Percentiles rank a stretch among this genome's conserved stretches.
Evolutionary conservation across 2,113 vertebrate genomes (phyloP).

Genomic region (Mus pahari): DNA sequence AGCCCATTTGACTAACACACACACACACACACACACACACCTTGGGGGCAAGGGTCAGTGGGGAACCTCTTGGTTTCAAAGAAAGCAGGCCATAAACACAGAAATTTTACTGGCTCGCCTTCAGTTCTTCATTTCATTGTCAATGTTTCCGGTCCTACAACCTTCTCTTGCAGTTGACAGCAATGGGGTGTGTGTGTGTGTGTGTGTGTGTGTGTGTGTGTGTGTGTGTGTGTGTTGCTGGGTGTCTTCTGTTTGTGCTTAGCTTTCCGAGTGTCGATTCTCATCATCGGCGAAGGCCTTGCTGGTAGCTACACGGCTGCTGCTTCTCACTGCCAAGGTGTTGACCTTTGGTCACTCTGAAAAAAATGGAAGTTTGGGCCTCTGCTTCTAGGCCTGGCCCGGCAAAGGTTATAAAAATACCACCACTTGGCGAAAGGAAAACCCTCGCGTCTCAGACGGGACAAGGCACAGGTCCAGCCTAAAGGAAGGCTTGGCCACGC

Average conservation of each 20-base stretch:
- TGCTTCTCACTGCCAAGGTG: not conserved
- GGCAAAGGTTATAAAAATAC: not conserved
- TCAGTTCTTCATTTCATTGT: constrained; percentile 28
- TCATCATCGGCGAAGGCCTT: not conserved
- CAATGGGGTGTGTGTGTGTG: not conserved
- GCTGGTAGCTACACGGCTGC: rapidly evolving
- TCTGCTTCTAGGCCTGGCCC: not conserved
- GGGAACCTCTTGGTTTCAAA: not conserved
- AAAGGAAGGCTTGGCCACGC: not conserved
- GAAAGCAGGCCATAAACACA: not conserved
- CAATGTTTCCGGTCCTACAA: constrained; percentile 18
- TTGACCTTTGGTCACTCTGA: not conserved
- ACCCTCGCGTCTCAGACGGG: not conserved
- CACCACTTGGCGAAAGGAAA: not conserved
- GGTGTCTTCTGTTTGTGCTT: not conserved
- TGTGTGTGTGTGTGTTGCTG: not conserved
- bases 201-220: not conserved
- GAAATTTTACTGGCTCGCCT: constrained; percentile 29
- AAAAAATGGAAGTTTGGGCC: not conserved
- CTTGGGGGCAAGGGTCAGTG: no score
- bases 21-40: no score
- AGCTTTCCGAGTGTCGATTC: not conserved
- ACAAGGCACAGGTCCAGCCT: not conserved
- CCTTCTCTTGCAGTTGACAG: constrained; percentile 18
- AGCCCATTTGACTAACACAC: not conserved